These are phyloP conservation scores for Mantis religiosa DNA, from an alignment of 2,888 invertebrate genomes.

Conservation along the genomic window DNA sequence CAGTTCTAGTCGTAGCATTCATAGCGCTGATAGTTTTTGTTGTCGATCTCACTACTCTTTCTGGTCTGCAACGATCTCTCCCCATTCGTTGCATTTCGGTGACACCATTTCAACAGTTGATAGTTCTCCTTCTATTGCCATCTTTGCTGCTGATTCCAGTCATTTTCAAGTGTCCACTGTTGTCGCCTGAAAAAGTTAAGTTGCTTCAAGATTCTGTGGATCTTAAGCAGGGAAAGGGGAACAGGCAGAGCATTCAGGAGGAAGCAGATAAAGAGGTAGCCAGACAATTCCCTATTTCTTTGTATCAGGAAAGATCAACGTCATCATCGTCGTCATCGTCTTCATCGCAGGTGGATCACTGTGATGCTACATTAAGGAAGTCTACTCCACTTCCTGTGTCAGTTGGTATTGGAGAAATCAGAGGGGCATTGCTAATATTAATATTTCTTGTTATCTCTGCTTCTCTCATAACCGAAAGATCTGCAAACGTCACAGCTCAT, in stretches of 20 bases:
- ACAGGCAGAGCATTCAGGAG: neutral
- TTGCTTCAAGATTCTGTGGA: neutral
- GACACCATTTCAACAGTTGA: neutral
- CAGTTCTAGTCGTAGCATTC: neutral
- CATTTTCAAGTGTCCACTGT: neutral
- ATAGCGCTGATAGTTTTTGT: neutral
- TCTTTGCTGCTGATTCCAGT: neutral
- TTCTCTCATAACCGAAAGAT: neutral
- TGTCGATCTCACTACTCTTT: neutral
- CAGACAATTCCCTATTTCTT: neutral
- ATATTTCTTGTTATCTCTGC: neutral
- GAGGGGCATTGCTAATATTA: neutral
- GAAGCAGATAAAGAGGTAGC: neutral
- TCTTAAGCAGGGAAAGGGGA: neutral
- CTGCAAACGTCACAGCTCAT: neutral
- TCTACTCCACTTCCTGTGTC: neutral
- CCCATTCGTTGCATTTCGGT: neutral
- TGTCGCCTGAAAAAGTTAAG: neutral
- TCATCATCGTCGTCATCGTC: constrained; percentile 14
- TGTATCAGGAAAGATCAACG: neutral
- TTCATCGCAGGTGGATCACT: neutral
- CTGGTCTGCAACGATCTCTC: neutral
- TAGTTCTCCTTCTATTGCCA: neutral
- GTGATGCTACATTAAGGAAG: neutral
- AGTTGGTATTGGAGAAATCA: neutral